Evolutionary conservation across 1,140 invertebrate species (phyloP).

Genomic region (Drosophila sucinea): DNA sequence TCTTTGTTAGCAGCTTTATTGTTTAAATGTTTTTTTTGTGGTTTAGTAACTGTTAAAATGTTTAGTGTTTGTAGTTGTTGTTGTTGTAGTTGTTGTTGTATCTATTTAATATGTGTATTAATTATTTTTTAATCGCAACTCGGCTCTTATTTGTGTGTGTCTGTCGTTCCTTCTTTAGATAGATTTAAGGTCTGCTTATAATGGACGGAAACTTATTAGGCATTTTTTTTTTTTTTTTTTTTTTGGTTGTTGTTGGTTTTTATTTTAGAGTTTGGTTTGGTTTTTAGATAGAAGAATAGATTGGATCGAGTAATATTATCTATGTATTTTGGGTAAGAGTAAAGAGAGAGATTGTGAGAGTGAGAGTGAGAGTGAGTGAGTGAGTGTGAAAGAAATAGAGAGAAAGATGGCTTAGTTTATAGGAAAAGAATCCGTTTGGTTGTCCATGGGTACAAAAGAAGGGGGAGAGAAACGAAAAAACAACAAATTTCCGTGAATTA

Average conservation of each 20-base stretch:
- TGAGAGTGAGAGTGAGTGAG: slow-evolving; percentile 17
- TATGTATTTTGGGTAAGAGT: slow-evolving; percentile 7
- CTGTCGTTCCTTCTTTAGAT: slow-evolving; percentile 41
- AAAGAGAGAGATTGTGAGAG: slow-evolving; percentile 23
- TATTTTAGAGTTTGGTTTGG: slow-evolving; percentile 56
- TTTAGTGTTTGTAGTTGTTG: slow-evolving; percentile 47
- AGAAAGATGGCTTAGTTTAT: slow-evolving; percentile 4
- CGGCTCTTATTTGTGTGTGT: slow-evolving; percentile 28
- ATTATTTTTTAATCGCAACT: slow-evolving; percentile 25
- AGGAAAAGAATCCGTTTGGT: slow-evolving; percentile 1
- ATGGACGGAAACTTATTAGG: slow-evolving; percentile 83
- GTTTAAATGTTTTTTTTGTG: neutral
- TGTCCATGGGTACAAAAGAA: neutral
- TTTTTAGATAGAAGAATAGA: slow-evolving; percentile 22
- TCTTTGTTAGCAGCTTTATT: slow-evolving; percentile 32
- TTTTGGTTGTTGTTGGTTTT: slow-evolving; percentile 39
- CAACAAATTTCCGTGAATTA: slow-evolving; percentile 82
- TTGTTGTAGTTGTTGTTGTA: slow-evolving; percentile 40
- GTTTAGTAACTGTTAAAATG: slow-evolving; percentile 76
- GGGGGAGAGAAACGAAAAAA: slow-evolving; percentile 17
- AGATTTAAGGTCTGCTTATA: slow-evolving; percentile 83
- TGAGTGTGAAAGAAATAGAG: slow-evolving; percentile 17
- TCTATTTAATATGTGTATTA: slow-evolving; percentile 63
- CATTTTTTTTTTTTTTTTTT: slow-evolving; percentile 50
- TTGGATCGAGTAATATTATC: slow-evolving; percentile 36